A percentile compares a stretch with the other conserved stretches of the same genome.
These are phyloP conservation scores for Alloscopus bannaensis DNA, from an alignment of 2,888 invertebrate species.

Conservation along the genomic window DNA sequence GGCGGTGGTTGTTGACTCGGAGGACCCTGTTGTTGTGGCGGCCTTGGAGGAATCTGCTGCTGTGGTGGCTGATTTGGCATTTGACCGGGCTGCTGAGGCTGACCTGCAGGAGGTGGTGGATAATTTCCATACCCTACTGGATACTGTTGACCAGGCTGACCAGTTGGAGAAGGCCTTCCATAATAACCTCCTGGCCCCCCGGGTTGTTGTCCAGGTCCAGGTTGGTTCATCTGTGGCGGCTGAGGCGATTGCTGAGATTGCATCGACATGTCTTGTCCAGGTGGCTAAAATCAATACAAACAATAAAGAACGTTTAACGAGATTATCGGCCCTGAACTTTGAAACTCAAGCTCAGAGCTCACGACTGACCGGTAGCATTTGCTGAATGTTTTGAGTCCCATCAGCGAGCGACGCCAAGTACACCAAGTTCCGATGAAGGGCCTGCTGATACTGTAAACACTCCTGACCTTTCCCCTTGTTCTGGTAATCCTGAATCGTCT, in stretches of 20 bases:
- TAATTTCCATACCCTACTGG: slow-evolving; percentile 63
- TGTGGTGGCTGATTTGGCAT: slow-evolving; percentile 77
- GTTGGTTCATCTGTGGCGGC: slow-evolving; percentile 63
- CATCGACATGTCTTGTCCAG: slow-evolving; percentile 67
- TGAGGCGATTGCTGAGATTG: slow-evolving; percentile 67
- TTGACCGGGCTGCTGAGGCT: slow-evolving; percentile 66
- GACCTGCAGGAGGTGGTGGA: slow-evolving; percentile 60
- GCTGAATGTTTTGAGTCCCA: slow-evolving; percentile 93
- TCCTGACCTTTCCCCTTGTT: slow-evolving; percentile 95
- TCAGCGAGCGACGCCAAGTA: slow-evolving; percentile 98
- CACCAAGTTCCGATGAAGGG: slow-evolving; percentile 95
- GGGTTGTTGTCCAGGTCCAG: slow-evolving; percentile 42
- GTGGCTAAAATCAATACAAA: slow-evolving; percentile 48
- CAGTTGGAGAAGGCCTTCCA: slow-evolving; percentile 66
- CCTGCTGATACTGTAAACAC: slow-evolving; percentile 94
- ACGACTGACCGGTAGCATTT: slow-evolving; percentile 88
- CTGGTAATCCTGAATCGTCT: slow-evolving; percentile 97
- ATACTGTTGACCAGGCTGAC: slow-evolving; percentile 66
- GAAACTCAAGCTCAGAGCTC: no score
- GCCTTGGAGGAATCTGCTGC: slow-evolving; percentile 60
- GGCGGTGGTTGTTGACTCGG: slow-evolving; percentile 75
- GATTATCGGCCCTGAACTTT: not conserved
- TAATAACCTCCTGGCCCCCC: slow-evolving; percentile 69
- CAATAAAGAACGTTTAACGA: not conserved
- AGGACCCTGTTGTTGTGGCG: slow-evolving; percentile 74